Conservation (phyloP, 2,888 invertebrate genomes). For the Hypolimnas misippus region DNA sequence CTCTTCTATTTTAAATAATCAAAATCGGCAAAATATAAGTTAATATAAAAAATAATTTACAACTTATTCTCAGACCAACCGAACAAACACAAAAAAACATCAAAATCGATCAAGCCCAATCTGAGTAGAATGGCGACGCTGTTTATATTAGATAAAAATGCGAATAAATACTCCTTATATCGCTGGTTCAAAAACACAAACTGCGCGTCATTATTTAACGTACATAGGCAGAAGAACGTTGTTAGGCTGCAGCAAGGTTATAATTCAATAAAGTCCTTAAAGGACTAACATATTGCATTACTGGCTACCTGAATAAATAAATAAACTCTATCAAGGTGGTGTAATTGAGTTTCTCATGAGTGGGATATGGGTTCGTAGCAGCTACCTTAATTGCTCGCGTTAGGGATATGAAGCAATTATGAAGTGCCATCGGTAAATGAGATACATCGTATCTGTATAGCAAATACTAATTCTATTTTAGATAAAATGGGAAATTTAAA, state of each 20-base stretch:
- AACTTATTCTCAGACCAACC: too few relatives aligned
- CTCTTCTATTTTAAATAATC: too few relatives aligned
- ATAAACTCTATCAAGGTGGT: conserved; percentile 57
- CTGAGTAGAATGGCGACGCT: too few relatives aligned
- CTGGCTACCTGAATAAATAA: conserved; percentile 50
- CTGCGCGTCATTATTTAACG: not conserved
- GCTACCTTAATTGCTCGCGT: conserved; percentile 53
- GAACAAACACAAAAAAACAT: too few relatives aligned
- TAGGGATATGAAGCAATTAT: conserved; percentile 53
- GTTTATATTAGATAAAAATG: too few relatives aligned
- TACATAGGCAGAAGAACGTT: not conserved
- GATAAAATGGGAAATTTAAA: too few relatives aligned
- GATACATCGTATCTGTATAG: conserved; percentile 22
- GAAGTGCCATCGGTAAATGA: conserved; percentile 28
- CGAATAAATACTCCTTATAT: too few relatives aligned
- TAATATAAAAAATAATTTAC: too few relatives aligned
- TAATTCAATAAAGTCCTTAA: conserved; percentile 34
- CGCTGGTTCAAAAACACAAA: conserved; percentile 1
- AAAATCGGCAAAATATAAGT: too few relatives aligned
- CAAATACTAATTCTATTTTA: conserved; percentile 15
- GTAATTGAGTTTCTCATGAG: conserved; percentile 61
- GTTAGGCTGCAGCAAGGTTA: conserved; percentile 17
- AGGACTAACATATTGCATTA: conserved; percentile 38
- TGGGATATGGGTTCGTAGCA: conserved; percentile 51
- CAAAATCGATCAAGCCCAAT: too few relatives aligned